Conservation (phyloP, 2,113 vertebrate species). For the Columba livia region DNA sequence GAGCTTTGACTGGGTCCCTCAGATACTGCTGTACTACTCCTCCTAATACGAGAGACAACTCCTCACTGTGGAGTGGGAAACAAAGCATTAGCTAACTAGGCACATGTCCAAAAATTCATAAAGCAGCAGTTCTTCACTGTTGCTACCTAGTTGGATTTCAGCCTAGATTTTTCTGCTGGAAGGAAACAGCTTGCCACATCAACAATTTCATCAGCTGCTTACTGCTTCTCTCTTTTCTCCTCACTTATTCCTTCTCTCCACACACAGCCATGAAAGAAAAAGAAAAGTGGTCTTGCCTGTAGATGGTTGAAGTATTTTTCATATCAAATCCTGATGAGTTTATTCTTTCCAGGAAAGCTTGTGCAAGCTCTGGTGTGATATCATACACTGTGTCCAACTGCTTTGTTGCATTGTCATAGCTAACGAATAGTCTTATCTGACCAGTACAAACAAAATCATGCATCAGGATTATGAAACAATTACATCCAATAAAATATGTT, state of each 20-base stretch:
- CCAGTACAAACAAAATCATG: background rate
- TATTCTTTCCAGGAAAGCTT: conserved; percentile 78
- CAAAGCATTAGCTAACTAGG: background rate
- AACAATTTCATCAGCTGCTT: background rate
- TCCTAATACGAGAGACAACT: background rate
- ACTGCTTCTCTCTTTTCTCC: background rate
- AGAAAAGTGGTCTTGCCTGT: conserved; percentile 71
- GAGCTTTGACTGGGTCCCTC: background rate
- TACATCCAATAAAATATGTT: background rate
- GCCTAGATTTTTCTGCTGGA: background rate
- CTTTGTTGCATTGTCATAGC: conserved; percentile 85
- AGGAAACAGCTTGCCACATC: background rate
- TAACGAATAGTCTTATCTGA: conserved; percentile 81
- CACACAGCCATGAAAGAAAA: background rate
- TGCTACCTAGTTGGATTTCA: conserved; percentile 32
- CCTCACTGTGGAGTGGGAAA: background rate
- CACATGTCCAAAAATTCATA: background rate
- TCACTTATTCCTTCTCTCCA: background rate
- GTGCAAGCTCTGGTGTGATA: conserved; percentile 74
- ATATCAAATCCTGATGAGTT: conserved; percentile 76
- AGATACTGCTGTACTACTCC: background rate
- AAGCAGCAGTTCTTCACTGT: conserved; percentile 2
- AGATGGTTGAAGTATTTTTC: conserved; percentile 79
- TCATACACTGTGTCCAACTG: conserved; percentile 82
- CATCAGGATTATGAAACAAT: background rate